Evolutionary conservation across 1,140 invertebrate species (phyloP).

Genomic region (Brachionus paranguensis): DNA sequence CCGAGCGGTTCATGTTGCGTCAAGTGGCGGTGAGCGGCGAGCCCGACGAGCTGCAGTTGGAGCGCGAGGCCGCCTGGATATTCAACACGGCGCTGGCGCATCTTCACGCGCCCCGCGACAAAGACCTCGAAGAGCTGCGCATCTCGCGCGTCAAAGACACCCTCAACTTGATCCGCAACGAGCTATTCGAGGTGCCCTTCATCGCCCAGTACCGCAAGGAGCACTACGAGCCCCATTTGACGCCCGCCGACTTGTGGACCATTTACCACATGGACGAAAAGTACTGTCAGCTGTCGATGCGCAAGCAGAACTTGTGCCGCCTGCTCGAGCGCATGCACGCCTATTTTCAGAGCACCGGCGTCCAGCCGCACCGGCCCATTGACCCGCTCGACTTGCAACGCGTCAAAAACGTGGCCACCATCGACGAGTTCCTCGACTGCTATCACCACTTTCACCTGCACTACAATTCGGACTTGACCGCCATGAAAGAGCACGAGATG

Average conservation of each 20-base stretch:
- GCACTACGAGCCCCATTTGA: slow-evolving; percentile 86
- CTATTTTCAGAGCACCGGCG: slow-evolving; percentile 68
- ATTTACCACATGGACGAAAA: slow-evolving; percentile 92
- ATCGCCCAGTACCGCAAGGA: slow-evolving; percentile 98
- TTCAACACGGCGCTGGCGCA: slow-evolving; percentile 73
- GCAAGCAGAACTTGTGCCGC: slow-evolving; percentile 71
- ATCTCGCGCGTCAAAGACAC: not conserved
- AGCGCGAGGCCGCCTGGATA: slow-evolving; percentile 95
- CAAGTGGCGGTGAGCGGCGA: slow-evolving; percentile 71
- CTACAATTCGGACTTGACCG: slow-evolving; percentile 32
- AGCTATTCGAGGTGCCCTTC: slow-evolving; percentile 70
- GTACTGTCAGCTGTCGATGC: slow-evolving; percentile 42
- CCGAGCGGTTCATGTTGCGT: slow-evolving; percentile 63
- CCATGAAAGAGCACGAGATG: not conserved
- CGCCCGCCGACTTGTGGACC: slow-evolving; percentile 92
- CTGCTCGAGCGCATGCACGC: slow-evolving; percentile 86
- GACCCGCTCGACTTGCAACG: not conserved
- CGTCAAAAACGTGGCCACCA: not conserved
- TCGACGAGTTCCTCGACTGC: not conserved
- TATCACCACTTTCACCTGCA: slow-evolving; percentile 8
- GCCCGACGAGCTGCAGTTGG: slow-evolving; percentile 68
- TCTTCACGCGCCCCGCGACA: not conserved
- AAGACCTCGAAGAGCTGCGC: not conserved
- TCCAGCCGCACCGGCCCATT: not conserved
- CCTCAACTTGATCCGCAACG: slow-evolving; percentile 24